Conservation (phyloP, 2,797 vertebrate genomes). For the Eulemur coronatus region DNA sequence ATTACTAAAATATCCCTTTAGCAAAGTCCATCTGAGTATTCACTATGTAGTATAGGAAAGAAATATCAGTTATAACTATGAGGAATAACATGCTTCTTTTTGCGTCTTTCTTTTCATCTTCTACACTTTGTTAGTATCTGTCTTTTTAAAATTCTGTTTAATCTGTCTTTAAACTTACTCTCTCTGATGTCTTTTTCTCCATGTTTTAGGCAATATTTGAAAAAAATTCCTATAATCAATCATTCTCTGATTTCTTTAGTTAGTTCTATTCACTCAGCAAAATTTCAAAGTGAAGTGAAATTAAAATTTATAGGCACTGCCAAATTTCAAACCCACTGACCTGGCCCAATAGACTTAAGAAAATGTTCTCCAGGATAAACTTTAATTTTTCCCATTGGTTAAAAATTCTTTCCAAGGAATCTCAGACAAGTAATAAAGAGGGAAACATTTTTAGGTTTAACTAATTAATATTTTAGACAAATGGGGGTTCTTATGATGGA, state of each 20-base stretch:
- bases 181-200: slow-evolving; percentile 1
- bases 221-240: slow-evolving; percentile 53
- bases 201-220: slow-evolving; percentile 18
- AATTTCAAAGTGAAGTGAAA: slow-evolving; percentile 70
- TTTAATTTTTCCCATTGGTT: slow-evolving; percentile 65
- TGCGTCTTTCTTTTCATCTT: neutral
- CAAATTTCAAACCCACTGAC: slow-evolving; percentile 59
- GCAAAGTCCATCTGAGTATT: neutral
- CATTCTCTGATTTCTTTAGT: slow-evolving; percentile 51
- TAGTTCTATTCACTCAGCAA: slow-evolving; percentile 56
- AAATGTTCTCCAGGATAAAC: slow-evolving; percentile 60
- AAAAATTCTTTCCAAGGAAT: slow-evolving; percentile 68
- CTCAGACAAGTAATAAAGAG: slow-evolving; percentile 42
- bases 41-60: neutral
- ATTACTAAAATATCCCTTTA: slow-evolving; percentile 3
- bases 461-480: slow-evolving; percentile 69
- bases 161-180: neutral
- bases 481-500: slow-evolving; percentile 26
- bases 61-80: neutral
- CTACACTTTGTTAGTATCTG: neutral
- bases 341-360: slow-evolving; percentile 56
- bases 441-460: slow-evolving; percentile 55
- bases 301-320: slow-evolving; percentile 59
- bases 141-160: slow-evolving; percentile 14
- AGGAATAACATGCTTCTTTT: neutral